phyloP scores from a whole-genome alignment of 2,888 invertebrate species.

The Zhuqinia jingwanae region DNA sequence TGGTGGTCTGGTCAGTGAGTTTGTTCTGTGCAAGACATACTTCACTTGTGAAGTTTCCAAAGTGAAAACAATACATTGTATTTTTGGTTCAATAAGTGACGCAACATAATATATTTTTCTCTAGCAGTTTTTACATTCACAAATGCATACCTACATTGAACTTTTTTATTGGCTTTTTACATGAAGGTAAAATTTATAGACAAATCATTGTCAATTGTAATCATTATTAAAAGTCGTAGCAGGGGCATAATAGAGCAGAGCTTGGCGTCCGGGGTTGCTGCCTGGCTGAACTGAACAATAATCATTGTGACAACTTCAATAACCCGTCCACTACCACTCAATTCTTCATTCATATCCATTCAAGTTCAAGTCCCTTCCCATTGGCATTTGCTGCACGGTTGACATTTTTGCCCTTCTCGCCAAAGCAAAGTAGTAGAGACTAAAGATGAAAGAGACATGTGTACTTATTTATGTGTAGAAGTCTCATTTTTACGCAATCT shows the following conservation, averaged over 20 bases:
- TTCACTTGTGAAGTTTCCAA: too few species aligned
- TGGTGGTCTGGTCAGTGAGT: too few species aligned
- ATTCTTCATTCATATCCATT: conserved; percentile 32
- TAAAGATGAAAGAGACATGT: too few species aligned
- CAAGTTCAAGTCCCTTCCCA: conserved; percentile 28
- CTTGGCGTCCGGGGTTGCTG: not conserved
- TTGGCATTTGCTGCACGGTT: not conserved
- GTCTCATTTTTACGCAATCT: not conserved
- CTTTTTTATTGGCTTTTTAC: not conserved
- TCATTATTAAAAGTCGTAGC: not conserved
- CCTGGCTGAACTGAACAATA: not conserved
- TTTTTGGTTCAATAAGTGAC: not conserved
- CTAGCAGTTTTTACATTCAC: not conserved
- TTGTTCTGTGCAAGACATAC: too few species aligned
- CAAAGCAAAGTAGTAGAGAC: not conserved
- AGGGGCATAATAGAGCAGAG: not conserved
- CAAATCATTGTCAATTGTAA: too few species aligned
- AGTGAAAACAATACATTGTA: not conserved
- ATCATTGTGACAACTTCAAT: conserved; percentile 38
- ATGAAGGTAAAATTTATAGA: too few species aligned
- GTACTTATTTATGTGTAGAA: too few species aligned
- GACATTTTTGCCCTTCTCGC: conserved; percentile 24
- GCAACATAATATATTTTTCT: not conserved
- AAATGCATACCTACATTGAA: not conserved
- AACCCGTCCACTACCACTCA: not conserved